Percentiles rank a stretch among this genome's conserved stretches.
These are phyloP conservation scores for Toxonevra muliebris DNA, from an alignment of 2,888 invertebrate genomes.

Conservation along the genomic window DNA sequence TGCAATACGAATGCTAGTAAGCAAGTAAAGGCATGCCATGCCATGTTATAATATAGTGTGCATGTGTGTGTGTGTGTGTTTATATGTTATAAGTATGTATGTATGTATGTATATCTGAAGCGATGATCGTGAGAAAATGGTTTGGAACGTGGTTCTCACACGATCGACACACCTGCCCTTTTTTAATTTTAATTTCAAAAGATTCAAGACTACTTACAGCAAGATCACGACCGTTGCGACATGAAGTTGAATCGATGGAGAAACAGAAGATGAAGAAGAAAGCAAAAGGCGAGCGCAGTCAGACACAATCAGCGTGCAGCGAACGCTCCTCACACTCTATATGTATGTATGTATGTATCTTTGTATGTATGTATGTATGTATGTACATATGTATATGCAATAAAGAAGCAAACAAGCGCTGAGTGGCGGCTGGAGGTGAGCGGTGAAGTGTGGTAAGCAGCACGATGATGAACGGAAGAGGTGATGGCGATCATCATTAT, in stretches of 20 bases:
- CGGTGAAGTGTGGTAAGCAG: slow-evolving; percentile 47
- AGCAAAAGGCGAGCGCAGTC: not conserved
- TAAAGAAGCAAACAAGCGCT: slow-evolving; percentile 5
- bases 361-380: too few species aligned
- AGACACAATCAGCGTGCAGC: slow-evolving; percentile 13
- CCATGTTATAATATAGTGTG: not conserved
- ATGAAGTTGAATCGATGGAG: slow-evolving; percentile 25
- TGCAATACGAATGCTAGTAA: slow-evolving; percentile 33
- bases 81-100: slow-evolving; percentile 3
- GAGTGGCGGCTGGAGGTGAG: slow-evolving; percentile 44
- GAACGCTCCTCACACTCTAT: too few species aligned
- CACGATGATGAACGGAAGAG: slow-evolving; percentile 27
- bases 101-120: slow-evolving; percentile 52
- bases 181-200: slow-evolving; percentile 54
- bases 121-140: slow-evolving; percentile 66
- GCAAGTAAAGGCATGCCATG: slow-evolving; percentile 10
- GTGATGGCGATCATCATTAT: slow-evolving; percentile 59
- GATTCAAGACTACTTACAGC: slow-evolving; percentile 63
- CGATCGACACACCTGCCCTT: slow-evolving; percentile 67
- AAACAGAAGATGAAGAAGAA: not conserved
- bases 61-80: slow-evolving; percentile 24
- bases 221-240: slow-evolving; percentile 61
- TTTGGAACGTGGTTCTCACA: slow-evolving; percentile 67
- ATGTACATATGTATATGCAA: too few species aligned
- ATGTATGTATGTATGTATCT: too few species aligned